These are phyloP conservation scores for Acrocephalus arundinaceus DNA, from an alignment of 2,113 vertebrate genomes.

Conservation along the genomic window DNA sequence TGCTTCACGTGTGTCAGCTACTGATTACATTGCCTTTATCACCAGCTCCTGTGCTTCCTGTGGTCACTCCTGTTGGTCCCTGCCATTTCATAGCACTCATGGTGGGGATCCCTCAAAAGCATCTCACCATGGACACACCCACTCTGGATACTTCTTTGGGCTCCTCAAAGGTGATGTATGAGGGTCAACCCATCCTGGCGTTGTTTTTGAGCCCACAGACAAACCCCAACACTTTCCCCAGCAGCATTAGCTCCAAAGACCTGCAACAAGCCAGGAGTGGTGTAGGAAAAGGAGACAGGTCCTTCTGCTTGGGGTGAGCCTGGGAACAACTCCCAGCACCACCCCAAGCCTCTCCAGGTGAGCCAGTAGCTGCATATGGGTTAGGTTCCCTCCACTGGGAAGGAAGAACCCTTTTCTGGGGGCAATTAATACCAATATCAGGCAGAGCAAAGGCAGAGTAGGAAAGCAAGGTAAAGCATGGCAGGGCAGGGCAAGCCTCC, in stretches of 20 bases:
- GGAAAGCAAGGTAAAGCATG: fast-evolving
- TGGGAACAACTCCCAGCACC: background rate
- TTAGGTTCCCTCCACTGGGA: background rate
- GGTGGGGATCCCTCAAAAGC: fast-evolving
- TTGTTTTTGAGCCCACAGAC: background rate
- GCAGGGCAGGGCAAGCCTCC: background rate
- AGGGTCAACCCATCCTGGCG: background rate
- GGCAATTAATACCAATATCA: background rate
- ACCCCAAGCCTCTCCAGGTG: background rate
- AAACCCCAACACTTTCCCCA: background rate
- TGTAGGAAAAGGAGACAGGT: background rate
- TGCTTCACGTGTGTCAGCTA: background rate
- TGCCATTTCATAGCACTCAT: fast-evolving
- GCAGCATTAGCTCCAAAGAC: background rate
- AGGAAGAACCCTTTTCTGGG: background rate
- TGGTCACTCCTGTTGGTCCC: background rate
- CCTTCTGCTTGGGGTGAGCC: background rate
- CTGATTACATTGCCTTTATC: background rate
- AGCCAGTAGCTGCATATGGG: fast-evolving
- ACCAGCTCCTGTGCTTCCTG: background rate
- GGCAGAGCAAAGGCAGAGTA: background rate
- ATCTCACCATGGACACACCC: fast-evolving
- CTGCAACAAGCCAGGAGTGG: background rate
- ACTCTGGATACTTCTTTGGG: background rate
- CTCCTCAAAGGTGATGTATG: background rate